Conservation (phyloP, 2,113 vertebrate genomes). For the Oplegnathus fasciatus region DNA sequence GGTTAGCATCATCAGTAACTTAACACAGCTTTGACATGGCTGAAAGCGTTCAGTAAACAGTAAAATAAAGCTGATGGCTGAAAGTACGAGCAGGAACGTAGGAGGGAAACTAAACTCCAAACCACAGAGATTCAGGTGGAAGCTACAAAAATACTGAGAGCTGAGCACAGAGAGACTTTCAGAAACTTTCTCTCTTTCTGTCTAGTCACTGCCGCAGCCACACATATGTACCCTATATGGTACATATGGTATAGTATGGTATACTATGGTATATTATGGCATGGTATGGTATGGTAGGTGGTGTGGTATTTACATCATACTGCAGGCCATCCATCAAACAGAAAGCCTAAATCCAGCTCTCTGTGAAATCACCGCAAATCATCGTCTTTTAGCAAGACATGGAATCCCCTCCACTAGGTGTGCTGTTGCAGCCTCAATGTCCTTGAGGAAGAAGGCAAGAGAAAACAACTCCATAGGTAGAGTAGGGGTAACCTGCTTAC, state of each 20-base stretch:
- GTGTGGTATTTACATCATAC: not conserved
- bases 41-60: not conserved
- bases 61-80: not conserved
- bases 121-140: not conserved
- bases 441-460: not conserved
- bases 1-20: not conserved
- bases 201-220: too few relatives aligned
- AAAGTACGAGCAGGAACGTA: not conserved
- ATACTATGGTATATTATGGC: not conserved
- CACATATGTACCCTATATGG: not conserved
- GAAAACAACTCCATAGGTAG: not conserved
- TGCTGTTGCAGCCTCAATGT: conserved; percentile 1
- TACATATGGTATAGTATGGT: not conserved
- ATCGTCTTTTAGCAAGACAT: not conserved
- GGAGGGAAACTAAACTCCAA: not conserved
- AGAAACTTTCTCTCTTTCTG: too few relatives aligned
- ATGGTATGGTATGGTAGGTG: not conserved
- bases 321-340: not conserved
- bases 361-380: too few relatives aligned
- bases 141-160: not conserved
- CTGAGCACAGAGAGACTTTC: too few relatives aligned
- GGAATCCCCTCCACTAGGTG: not conserved
- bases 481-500: not conserved
- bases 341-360: not conserved
- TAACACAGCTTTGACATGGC: not conserved